phyloP scores from a whole-genome alignment of 1,140 invertebrate species.

The Drosophila kanapiae region DNA sequence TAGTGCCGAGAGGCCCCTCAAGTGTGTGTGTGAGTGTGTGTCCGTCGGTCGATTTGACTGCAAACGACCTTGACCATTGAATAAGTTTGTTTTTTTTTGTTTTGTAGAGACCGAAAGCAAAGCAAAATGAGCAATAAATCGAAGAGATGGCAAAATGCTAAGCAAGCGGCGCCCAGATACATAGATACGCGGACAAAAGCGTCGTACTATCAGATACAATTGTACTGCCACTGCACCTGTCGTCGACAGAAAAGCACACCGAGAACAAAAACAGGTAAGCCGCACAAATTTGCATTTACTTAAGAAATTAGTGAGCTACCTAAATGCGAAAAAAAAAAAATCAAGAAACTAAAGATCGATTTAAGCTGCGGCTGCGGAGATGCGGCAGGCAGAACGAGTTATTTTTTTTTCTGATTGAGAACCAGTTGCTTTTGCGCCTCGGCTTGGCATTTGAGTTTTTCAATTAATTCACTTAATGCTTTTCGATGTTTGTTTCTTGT shows the following conservation, averaged over 20 bases:
- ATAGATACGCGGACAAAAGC: constrained; percentile 29
- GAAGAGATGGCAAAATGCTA: constrained; percentile 66
- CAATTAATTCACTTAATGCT: constrained; percentile 68
- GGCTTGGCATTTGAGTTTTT: constrained; percentile 69
- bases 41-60: constrained; percentile 65
- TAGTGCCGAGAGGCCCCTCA: constrained; percentile 34
- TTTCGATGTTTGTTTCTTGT: constrained; percentile 28
- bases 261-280: constrained; percentile 52
- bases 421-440: constrained; percentile 75
- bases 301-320: constrained; percentile 62
- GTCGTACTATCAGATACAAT: constrained; percentile 57
- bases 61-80: constrained; percentile 83
- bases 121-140: constrained; percentile 79
- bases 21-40: constrained; percentile 6
- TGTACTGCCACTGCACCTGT: constrained; percentile 63
- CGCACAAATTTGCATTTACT: constrained; percentile 75
- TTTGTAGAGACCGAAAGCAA: constrained; percentile 67
- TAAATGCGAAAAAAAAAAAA: constrained; percentile 40
- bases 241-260: constrained; percentile 15
- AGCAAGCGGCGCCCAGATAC: constrained; percentile 42
- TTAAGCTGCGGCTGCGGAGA: constrained; percentile 20
- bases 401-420: constrained; percentile 19
- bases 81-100: constrained; percentile 57
- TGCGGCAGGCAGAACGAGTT: constrained; percentile 60
- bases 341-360: constrained; percentile 63